Percentiles rank a stretch among this genome's conserved stretches.
Conservation (phyloP, 2,888 invertebrate genomes). For the Hirtodrosophila alboralis region DNA sequence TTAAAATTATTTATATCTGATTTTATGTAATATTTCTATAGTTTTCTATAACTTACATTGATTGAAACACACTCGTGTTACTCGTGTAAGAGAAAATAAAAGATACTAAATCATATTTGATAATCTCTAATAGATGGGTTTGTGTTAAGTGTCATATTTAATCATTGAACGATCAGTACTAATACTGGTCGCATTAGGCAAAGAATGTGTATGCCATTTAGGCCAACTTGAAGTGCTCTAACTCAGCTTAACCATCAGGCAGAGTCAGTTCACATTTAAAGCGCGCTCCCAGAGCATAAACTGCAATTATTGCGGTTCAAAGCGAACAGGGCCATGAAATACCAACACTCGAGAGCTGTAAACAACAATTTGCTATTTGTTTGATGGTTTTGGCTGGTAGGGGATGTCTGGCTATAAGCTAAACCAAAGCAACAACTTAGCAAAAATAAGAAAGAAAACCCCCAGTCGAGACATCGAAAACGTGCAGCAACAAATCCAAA, state of each 20-base stretch:
- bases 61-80: no score
- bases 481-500: slow-evolving; percentile 37
- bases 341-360: slow-evolving; percentile 75
- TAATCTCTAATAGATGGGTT: background rate
- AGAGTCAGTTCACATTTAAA: slow-evolving; percentile 53
- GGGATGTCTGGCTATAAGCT: slow-evolving; percentile 13
- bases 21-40: no score
- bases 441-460: background rate
- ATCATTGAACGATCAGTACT: slow-evolving; percentile 43
- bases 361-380: slow-evolving; percentile 70
- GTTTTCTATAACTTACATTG: no score
- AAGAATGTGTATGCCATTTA: slow-evolving; percentile 34
- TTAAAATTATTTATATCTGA: no score
- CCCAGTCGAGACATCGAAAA: slow-evolving; percentile 23
- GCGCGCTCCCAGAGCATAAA: slow-evolving; percentile 68
- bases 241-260: slow-evolving; percentile 30
- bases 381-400: background rate
- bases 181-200: slow-evolving; percentile 46
- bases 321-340: slow-evolving; percentile 65
- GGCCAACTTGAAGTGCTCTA: slow-evolving; percentile 18
- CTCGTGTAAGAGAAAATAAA: no score
- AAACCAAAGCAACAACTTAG: slow-evolving; percentile 18
- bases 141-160: slow-evolving; percentile 22
- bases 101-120: no score
- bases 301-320: slow-evolving; percentile 68